Evolutionary conservation across 2,888 invertebrate genomes (phyloP).

Genomic region (Rhorus exstirpatorius): DNA sequence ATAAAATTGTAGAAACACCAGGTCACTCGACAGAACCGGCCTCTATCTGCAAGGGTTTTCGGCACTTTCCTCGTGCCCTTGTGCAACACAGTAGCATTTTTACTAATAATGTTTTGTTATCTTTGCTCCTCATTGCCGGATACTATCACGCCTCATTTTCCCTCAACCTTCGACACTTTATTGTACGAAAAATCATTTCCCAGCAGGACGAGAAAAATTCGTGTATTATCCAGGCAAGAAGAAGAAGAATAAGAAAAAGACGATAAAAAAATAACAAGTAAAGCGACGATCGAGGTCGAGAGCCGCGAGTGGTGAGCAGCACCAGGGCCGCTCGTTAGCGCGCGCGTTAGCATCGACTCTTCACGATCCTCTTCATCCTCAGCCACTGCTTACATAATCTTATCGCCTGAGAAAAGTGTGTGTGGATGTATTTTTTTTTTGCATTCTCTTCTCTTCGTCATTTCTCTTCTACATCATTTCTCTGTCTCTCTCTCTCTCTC

Average conservation of each 20-base stretch:
- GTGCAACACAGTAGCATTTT: too few species aligned
- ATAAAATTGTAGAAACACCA: too few species aligned
- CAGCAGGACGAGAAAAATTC: constrained; percentile 16
- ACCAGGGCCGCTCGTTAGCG: constrained; percentile 67
- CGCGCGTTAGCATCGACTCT: constrained; percentile 59
- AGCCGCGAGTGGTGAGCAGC: constrained; percentile 30
- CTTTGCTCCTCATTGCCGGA: too few species aligned
- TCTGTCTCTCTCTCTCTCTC: constrained; percentile 17
- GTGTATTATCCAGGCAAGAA: constrained; percentile 27
- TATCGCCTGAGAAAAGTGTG: constrained; percentile 56
- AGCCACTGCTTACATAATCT: constrained; percentile 64
- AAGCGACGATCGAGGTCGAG: constrained; percentile 60
- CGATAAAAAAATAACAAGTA: constrained; percentile 16
- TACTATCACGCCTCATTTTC: background rate
- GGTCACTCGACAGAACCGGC: too few species aligned
- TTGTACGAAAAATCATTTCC: constrained; percentile 30
- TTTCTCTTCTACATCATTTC: constrained; percentile 4
- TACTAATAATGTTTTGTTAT: too few species aligned
- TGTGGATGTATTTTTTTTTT: background rate
- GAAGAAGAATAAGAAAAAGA: background rate
- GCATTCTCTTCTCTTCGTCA: background rate
- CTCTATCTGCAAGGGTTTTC: too few species aligned
- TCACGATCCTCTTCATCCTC: constrained; percentile 60
- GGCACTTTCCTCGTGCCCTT: too few species aligned
- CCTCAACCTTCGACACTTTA: background rate